Evolutionary conservation across 1,140 invertebrate genomes (phyloP).

Genomic region (Brachionus rubens): DNA sequence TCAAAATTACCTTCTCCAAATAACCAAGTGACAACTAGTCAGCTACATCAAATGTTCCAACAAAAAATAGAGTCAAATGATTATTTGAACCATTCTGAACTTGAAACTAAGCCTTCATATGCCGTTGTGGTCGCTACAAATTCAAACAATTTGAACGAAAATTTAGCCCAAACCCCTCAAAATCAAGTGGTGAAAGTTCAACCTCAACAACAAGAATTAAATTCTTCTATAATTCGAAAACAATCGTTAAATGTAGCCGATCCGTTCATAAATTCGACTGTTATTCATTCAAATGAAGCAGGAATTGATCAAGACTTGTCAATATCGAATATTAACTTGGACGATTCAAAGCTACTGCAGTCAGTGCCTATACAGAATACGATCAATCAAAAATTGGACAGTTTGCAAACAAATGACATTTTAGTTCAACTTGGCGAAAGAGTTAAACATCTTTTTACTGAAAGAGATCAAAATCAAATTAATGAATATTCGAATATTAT

Average conservation of each 20-base stretch:
- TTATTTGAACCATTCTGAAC: not conserved
- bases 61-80: not conserved
- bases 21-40: not conserved
- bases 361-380: not conserved
- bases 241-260: too few relatives aligned
- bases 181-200: not conserved
- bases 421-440: slow-evolving; percentile 3
- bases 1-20: not conserved
- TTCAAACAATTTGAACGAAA: not conserved
- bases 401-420: not conserved
- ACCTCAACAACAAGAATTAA: not conserved
- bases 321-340: not conserved
- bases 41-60: not conserved
- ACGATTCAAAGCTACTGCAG: not conserved
- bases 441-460: not conserved
- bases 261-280: not conserved
- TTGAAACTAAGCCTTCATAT: not conserved
- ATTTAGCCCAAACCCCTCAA: not conserved
- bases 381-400: slow-evolving; percentile 1
- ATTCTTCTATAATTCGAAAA: not conserved
- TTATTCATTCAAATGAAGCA: not conserved
- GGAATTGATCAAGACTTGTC: not conserved
- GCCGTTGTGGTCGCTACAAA: not conserved
- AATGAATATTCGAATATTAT: not conserved
- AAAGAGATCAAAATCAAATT: slow-evolving; percentile 4